A percentile compares a stretch with the other conserved stretches of the same genome.
Evolutionary conservation across 2,888 invertebrate genomes (phyloP).

Genomic region (Drosophila rellima): DNA sequence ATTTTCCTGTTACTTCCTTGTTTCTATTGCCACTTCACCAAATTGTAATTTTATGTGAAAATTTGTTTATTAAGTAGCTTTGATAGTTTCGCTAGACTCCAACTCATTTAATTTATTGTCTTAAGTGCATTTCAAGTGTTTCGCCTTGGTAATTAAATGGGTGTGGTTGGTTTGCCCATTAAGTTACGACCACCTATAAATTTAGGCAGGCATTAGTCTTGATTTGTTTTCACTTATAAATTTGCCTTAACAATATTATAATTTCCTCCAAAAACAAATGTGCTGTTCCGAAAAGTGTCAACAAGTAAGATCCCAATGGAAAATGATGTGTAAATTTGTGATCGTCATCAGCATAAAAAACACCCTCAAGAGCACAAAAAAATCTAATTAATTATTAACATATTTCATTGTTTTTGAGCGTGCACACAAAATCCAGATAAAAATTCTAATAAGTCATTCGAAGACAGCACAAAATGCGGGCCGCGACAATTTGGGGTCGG

Average conservation of each 20-base stretch:
- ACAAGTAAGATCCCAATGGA: constrained; percentile 51
- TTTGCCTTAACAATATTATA: constrained; percentile 27
- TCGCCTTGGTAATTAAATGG: constrained; percentile 74
- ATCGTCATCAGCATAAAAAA: constrained; percentile 46
- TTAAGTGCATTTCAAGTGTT: constrained; percentile 70
- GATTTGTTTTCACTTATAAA: constrained; percentile 72
- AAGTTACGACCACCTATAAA: constrained; percentile 52
- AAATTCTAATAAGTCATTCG: constrained; percentile 73
- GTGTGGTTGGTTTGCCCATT: constrained; percentile 67
- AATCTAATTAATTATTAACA: constrained; percentile 76
- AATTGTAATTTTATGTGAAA: constrained; percentile 83
- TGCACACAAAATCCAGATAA: constrained; percentile 53
- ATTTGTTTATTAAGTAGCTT: constrained; percentile 83
- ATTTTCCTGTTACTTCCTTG: constrained; percentile 35
- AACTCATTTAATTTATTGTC: constrained; percentile 71
- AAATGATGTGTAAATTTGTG: constrained; percentile 70
- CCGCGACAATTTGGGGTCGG: neutral
- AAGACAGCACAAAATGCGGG: constrained; percentile 60
- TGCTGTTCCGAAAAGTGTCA: constrained; percentile 50
- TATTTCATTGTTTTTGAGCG: constrained; percentile 71
- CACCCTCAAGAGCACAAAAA: constrained; percentile 37
- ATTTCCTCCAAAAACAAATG: constrained; percentile 30
- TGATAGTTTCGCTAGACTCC: constrained; percentile 68
- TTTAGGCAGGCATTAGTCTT: constrained; percentile 66
- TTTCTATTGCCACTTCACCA: constrained; percentile 39